Percentiles rank a stretch among this genome's conserved stretches.
Conservation (phyloP, 2,888 invertebrate genomes). For the Gymnocheta viridis region DNA sequence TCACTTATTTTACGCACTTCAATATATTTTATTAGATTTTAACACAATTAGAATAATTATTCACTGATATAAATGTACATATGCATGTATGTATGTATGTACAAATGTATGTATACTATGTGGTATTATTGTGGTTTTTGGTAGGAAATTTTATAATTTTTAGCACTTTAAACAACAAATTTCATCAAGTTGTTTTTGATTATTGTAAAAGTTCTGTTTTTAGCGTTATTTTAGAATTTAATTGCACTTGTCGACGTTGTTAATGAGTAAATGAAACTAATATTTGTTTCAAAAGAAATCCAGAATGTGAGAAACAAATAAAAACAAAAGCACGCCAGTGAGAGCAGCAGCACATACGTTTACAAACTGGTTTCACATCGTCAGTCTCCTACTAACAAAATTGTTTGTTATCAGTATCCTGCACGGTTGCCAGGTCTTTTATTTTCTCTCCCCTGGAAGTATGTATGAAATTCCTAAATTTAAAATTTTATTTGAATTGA, state of each 20-base stretch:
- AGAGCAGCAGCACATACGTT: conserved; percentile 29
- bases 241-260: not conserved
- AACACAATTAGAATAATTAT: not conserved
- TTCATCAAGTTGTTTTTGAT: not conserved
- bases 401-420: conserved; percentile 16
- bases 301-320: not conserved
- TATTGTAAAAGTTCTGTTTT: not conserved
- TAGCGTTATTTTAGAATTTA: not conserved
- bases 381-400: conserved; percentile 44
- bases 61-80: too few relatives aligned
- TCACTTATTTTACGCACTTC: not conserved
- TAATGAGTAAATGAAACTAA: conserved; percentile 18
- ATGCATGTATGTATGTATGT: not conserved
- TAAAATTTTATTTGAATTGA: too few relatives aligned
- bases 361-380: conserved; percentile 20
- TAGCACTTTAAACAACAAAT: not conserved
- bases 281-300: not conserved
- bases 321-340: not conserved
- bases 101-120: not conserved
- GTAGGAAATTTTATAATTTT: not conserved
- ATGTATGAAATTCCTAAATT: too few relatives aligned
- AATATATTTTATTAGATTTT: not conserved
- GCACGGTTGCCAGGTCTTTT: too few relatives aligned
- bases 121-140: not conserved
- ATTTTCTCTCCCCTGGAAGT: too few relatives aligned